Evolutionary conservation across 2,888 invertebrate genomes (phyloP).

Genomic region (Trissolcus brochymenae): DNA sequence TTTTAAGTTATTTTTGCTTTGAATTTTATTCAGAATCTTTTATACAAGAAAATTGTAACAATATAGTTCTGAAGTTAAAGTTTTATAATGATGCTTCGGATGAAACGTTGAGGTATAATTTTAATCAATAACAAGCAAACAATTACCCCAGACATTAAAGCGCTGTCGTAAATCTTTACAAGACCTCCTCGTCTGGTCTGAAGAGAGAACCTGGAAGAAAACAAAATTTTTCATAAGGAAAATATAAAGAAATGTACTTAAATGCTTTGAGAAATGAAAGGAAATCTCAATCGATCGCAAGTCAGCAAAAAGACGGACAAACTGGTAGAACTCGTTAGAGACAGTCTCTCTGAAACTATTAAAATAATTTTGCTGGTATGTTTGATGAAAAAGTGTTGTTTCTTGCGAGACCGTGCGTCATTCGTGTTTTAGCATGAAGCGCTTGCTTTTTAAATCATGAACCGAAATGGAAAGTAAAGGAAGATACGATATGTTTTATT

Average conservation of each 20-base stretch:
- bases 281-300: slow-evolving; percentile 17
- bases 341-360: slow-evolving; percentile 25
- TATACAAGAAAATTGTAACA: too few relatives aligned
- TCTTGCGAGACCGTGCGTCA: slow-evolving; percentile 2
- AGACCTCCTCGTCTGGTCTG: slow-evolving; percentile 93
- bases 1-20: neutral
- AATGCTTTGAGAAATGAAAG: slow-evolving; percentile 3
- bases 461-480: slow-evolving; percentile 58
- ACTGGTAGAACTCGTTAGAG: slow-evolving; percentile 40
- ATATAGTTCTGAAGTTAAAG: neutral
- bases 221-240: neutral
- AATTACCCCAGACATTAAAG: slow-evolving; percentile 87
- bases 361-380: slow-evolving; percentile 45
- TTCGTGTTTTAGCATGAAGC: neutral
- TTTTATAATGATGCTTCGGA: neutral
- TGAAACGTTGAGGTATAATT: neutral
- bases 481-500: too few relatives aligned
- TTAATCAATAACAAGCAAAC: slow-evolving; percentile 7
- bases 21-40: too few relatives aligned
- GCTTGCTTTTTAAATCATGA: slow-evolving; percentile 60
- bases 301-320: slow-evolving; percentile 9
- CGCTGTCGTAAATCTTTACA: slow-evolving; percentile 94
- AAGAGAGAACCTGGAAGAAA: slow-evolving; percentile 84
- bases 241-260: neutral
- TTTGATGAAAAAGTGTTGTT: slow-evolving; percentile 35